Conservation (phyloP, 2,888 invertebrate species). For the Drosophila paramelanica region DNA sequence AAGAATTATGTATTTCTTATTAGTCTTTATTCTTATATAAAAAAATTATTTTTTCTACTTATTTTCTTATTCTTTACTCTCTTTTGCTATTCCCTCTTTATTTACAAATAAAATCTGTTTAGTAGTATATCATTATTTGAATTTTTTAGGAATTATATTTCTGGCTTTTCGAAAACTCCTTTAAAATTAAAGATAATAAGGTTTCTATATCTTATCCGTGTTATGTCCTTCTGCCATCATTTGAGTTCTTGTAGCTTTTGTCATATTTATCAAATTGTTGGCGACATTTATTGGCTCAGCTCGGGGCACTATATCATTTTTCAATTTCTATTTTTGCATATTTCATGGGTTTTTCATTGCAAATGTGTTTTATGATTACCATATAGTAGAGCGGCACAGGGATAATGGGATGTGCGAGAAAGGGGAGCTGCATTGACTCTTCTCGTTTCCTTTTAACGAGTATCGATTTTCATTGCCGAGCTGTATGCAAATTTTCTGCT, state of each 20-base stretch:
- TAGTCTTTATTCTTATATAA: too few relatives aligned
- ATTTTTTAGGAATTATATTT: too few relatives aligned
- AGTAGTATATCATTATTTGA: too few relatives aligned
- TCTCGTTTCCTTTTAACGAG: constrained; percentile 1
- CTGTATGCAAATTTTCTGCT: constrained; percentile 20
- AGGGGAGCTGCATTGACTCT: neutral
- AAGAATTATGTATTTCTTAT: too few relatives aligned
- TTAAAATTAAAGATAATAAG: too few relatives aligned
- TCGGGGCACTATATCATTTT: neutral
- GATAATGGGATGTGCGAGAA: neutral
- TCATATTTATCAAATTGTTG: neutral
- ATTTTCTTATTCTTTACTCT: too few relatives aligned
- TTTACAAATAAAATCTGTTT: too few relatives aligned
- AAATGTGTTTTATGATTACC: constrained; percentile 6
- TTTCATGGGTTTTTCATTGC: constrained; percentile 4
- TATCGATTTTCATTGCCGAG: constrained; percentile 32
- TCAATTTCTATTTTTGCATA: neutral
- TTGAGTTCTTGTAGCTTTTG: neutral
- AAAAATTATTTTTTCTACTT: too few relatives aligned
- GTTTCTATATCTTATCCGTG: too few relatives aligned
- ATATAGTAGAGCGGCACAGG: neutral
- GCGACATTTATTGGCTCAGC: neutral
- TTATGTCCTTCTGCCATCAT: neutral
- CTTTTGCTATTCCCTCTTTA: too few relatives aligned
- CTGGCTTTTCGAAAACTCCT: too few relatives aligned